Evolutionary conservation across 2,888 invertebrate species (phyloP).

Genomic region (Heliconius aoede): DNA sequence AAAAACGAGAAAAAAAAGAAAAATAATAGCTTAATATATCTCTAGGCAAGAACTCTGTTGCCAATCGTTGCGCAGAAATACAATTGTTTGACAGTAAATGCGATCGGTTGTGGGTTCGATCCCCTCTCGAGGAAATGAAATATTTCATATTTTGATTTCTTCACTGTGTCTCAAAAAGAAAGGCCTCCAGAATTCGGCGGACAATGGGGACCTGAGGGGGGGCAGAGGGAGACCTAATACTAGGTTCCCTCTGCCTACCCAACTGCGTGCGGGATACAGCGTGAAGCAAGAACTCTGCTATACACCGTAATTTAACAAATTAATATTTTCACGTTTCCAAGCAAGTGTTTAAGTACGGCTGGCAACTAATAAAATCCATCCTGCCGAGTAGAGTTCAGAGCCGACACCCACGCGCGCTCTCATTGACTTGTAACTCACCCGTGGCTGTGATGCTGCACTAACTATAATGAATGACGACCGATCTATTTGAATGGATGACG

Average conservation of each 20-base stretch:
- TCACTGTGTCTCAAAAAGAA: too few relatives aligned
- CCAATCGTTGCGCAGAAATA: too few relatives aligned
- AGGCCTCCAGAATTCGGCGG: too few relatives aligned
- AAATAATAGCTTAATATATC: background rate
- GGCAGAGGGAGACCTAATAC: too few relatives aligned
- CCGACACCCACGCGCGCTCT: constrained; percentile 68
- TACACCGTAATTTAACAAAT: background rate
- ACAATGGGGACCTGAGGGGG: too few relatives aligned
- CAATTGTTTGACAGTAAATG: too few relatives aligned
- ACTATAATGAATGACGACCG: constrained; percentile 58
- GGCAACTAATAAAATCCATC: constrained; percentile 74
- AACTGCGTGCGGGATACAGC: too few relatives aligned
- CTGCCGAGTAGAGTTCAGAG: constrained; percentile 75
- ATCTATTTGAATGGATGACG: constrained; percentile 66
- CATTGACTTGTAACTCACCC: constrained; percentile 67
- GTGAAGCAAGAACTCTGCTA: background rate
- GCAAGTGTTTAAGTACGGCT: constrained; percentile 9
- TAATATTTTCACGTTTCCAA: constrained; percentile 8
- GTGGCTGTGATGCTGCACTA: constrained; percentile 63
- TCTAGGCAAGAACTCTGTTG: background rate
- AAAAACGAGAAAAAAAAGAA: too few relatives aligned
- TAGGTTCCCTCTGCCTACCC: too few relatives aligned
- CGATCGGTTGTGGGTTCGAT: too few relatives aligned
- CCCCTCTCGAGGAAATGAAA: too few relatives aligned
- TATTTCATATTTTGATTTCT: too few relatives aligned